A percentile compares a stretch with the other conserved stretches of the same genome.
Conservation (phyloP, 2,888 invertebrate species). For the Ceramica pisi region DNA sequence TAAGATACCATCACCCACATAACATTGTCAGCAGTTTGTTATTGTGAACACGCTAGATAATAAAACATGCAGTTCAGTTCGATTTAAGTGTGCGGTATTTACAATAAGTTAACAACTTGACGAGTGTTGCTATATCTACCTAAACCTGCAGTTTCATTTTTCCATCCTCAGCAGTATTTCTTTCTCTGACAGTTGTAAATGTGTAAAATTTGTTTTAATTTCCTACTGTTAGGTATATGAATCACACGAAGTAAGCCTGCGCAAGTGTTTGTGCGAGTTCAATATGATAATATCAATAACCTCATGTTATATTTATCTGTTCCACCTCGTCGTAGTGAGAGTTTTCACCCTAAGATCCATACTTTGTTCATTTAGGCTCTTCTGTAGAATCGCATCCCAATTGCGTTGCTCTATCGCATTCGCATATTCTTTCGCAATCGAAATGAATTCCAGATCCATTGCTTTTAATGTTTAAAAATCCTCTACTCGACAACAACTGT, state of each 20-base stretch:
- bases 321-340: background rate
- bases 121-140: too few relatives aligned
- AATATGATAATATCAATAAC: background rate
- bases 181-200: background rate
- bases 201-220: constrained; percentile 7
- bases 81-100: background rate
- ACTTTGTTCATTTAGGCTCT: background rate
- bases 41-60: background rate
- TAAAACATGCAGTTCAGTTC: background rate
- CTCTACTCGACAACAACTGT: too few relatives aligned
- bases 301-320: background rate
- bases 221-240: constrained; percentile 8
- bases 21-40: background rate
- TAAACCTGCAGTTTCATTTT: background rate
- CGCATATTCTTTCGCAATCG: too few relatives aligned
- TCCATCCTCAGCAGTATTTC: background rate
- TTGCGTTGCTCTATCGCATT: too few relatives aligned
- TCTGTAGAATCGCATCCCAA: background rate
- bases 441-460: too few relatives aligned
- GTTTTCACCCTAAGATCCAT: too few relatives aligned
- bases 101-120: background rate
- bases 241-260: constrained; percentile 6
- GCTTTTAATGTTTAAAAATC: too few relatives aligned
- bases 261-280: background rate
- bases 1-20: background rate